A percentile compares a stretch with the other conserved stretches of the same genome.
These are phyloP conservation scores for Drosophila mauritiana DNA, from an alignment of 1,140 invertebrate genomes.

Conservation along the genomic window DNA sequence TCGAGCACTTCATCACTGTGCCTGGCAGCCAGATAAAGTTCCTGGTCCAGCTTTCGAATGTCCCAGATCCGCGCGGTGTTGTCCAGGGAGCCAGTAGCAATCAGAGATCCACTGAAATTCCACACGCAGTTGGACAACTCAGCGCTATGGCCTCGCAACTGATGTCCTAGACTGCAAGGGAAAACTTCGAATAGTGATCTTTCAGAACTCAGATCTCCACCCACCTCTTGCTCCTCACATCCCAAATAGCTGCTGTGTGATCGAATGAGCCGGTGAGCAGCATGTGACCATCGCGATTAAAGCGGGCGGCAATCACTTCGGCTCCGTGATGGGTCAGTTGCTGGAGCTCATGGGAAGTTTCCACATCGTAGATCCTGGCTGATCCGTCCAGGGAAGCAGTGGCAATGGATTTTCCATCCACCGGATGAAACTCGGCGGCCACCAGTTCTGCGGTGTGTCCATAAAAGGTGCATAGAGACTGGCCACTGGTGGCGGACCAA, in stretches of 20 bases:
- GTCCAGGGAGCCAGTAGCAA: slow-evolving; percentile 91
- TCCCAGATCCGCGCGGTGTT: slow-evolving; percentile 92
- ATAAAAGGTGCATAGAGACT: slow-evolving; percentile 89
- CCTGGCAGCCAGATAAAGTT: slow-evolving; percentile 87
- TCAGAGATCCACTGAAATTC: slow-evolving; percentile 89
- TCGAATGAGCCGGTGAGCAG: slow-evolving; percentile 93
- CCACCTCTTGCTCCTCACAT: slow-evolving; percentile 89
- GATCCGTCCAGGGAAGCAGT: slow-evolving; percentile 92
- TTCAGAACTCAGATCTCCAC: slow-evolving; percentile 28
- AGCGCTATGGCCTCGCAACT: slow-evolving; percentile 88
- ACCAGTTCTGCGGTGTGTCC: slow-evolving; percentile 91
- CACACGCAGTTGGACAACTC: slow-evolving; percentile 91
- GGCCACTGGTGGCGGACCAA: slow-evolving; percentile 88
- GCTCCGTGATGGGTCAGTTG: slow-evolving; percentile 88
- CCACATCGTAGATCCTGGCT: slow-evolving; percentile 89
- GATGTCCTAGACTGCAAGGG: slow-evolving; percentile 86
- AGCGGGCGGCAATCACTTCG: slow-evolving; percentile 90
- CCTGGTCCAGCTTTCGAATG: slow-evolving; percentile 85
- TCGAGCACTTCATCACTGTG: slow-evolving; percentile 92
- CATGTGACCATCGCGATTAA: slow-evolving; percentile 89
- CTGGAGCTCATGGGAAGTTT: slow-evolving; percentile 87
- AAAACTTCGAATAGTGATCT: neutral
- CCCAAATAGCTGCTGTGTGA: slow-evolving; percentile 90
- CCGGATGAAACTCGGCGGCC: slow-evolving; percentile 88
- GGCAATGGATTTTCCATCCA: slow-evolving; percentile 87